Conservation (phyloP, 2,888 invertebrate genomes). For the Cryptophagus acutangulus region DNA sequence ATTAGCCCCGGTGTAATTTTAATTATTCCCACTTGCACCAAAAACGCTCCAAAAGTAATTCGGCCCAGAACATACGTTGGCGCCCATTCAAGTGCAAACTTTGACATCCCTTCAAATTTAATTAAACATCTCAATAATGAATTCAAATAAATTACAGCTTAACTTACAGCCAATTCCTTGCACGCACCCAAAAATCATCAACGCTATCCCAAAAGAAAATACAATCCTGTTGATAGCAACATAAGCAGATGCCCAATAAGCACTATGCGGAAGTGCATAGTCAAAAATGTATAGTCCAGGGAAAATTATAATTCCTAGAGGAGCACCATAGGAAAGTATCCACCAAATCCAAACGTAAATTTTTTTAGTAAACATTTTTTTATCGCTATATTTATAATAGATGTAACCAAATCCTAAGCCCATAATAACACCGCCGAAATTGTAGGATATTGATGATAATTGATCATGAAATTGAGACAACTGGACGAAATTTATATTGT, state of each 20-base stretch:
- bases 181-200: slow-evolving; percentile 15
- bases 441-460: no score
- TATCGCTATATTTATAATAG: no score
- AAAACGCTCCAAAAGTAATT: slow-evolving; percentile 27
- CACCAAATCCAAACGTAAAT: no score
- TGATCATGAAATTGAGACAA: no score
- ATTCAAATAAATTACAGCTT: neutral
- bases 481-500: no score
- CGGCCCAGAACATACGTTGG: slow-evolving; percentile 27
- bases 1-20: slow-evolving; percentile 13
- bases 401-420: no score
- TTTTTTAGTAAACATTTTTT: no score
- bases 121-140: neutral
- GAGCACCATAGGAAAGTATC: neutral
- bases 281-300: neutral
- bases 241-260: slow-evolving; percentile 14
- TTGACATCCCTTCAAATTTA: slow-evolving; percentile 15
- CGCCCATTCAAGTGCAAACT: slow-evolving; percentile 16
- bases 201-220: slow-evolving; percentile 16
- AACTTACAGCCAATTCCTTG: slow-evolving; percentile 16
- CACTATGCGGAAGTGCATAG: neutral
- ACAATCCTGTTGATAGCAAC: neutral
- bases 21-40: slow-evolving; percentile 24
- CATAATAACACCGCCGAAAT: no score
- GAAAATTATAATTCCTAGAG: neutral